Evolutionary conservation across 2,888 invertebrate species (phyloP).

Genomic region (Andrena bicolor): DNA sequence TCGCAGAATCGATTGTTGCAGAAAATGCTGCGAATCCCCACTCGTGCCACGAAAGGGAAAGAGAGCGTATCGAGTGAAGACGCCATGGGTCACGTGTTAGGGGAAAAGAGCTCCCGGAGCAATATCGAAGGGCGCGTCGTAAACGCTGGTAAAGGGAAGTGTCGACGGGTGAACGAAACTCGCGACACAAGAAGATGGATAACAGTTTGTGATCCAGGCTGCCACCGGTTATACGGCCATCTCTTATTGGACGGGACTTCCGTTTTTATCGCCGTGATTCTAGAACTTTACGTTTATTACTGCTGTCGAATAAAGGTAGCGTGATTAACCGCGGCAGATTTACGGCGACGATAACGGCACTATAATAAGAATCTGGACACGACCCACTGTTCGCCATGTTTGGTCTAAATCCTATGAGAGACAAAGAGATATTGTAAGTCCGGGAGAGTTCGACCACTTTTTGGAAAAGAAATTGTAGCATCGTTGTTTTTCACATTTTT

Average conservation of each 20-base stretch:
- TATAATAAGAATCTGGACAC: constrained; percentile 39
- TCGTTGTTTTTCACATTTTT: no score
- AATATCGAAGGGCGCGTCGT: constrained; percentile 2
- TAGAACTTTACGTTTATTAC: constrained; percentile 20
- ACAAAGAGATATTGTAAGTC: no score
- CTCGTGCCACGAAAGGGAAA: neutral
- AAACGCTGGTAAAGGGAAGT: neutral
- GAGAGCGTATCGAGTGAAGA: neutral
- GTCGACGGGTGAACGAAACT: neutral
- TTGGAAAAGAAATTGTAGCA: no score
- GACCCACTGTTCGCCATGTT: no score
- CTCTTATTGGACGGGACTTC: constrained; percentile 23
- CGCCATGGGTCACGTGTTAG: neutral
- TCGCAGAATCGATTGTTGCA: no score
- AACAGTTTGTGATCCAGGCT: constrained; percentile 13
- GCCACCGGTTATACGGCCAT: constrained; percentile 10
- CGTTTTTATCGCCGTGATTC: constrained; percentile 29
- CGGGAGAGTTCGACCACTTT: no score
- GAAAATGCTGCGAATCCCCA: no score
- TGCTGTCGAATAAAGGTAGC: constrained; percentile 5
- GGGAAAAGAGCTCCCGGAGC: neutral
- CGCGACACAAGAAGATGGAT: constrained; percentile 20
- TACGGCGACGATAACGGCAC: constrained; percentile 27
- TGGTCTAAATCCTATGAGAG: no score
- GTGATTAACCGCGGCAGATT: constrained; percentile 40